Percentiles rank a stretch among this genome's conserved stretches.
These are phyloP conservation scores for Bursaphelenchus mucronatus DNA, from an alignment of 1,140 invertebrate species.

Conservation along the genomic window DNA sequence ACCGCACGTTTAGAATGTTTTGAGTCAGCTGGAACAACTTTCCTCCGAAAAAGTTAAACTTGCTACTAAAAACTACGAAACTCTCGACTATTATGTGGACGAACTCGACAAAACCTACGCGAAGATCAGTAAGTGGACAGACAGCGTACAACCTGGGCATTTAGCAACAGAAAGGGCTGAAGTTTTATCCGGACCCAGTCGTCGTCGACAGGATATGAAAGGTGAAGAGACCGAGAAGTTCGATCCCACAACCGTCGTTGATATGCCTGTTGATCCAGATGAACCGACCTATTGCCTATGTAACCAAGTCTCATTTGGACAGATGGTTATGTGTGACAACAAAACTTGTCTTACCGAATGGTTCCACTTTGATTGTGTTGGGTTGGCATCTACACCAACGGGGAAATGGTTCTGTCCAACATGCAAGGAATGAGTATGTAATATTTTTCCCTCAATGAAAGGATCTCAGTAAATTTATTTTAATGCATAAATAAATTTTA, in stretches of 20 bases:
- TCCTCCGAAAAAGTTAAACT: conserved; percentile 21
- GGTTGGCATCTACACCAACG: conserved; percentile 5
- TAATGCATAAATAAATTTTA: too few species aligned
- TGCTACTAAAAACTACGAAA: conserved; percentile 23
- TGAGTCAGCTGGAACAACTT: conserved; percentile 18
- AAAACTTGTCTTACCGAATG: conserved; percentile 70
- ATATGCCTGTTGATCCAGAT: conserved; percentile 99
- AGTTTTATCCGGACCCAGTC: background rate
- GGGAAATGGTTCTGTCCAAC: background rate
- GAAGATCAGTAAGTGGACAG: background rate
- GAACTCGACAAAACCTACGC: conserved; percentile 21
- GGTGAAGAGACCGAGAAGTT: conserved; percentile 9
- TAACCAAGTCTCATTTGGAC: conserved; percentile 93
- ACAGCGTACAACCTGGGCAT: background rate
- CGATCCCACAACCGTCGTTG: conserved; percentile 69
- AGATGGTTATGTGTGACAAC: conserved; percentile 99
- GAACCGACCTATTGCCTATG: conserved; percentile 97
- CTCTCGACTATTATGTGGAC: conserved; percentile 19
- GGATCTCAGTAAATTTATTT: too few species aligned
- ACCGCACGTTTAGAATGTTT: conserved; percentile 9
- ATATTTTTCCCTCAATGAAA: too few species aligned
- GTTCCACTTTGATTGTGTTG: conserved; percentile 21
- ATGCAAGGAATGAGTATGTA: too few species aligned
- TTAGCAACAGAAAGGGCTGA: conserved; percentile 1
- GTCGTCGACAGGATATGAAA: background rate